Conservation (phyloP, 2,888 invertebrate genomes). For the Drosophila mimica region DNA sequence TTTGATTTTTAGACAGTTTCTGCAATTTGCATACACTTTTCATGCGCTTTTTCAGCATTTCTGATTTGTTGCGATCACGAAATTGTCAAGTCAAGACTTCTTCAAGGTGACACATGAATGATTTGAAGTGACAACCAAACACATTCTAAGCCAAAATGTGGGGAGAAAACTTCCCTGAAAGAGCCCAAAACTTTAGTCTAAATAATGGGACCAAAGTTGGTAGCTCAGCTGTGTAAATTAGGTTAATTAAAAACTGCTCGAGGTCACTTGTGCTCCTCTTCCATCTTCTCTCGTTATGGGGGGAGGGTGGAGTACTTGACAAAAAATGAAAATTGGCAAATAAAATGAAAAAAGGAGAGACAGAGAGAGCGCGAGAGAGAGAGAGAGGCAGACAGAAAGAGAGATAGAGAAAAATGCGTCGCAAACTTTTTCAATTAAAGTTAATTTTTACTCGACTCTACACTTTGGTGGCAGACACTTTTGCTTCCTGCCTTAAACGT, state of each 20-base stretch:
- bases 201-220: constrained; percentile 55
- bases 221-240: constrained; percentile 70
- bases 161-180: not conserved
- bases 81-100: constrained; percentile 13
- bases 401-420: constrained; percentile 46
- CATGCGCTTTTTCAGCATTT: not conserved
- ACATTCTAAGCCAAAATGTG: not conserved
- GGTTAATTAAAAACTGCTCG: constrained; percentile 80
- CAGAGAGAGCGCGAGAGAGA: constrained; percentile 1
- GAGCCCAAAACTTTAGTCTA: constrained; percentile 38
- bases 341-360: constrained; percentile 13
- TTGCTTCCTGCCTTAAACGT: constrained; percentile 51
- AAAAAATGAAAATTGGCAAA: constrained; percentile 28
- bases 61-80: constrained; percentile 23
- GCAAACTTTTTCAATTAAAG: constrained; percentile 80
- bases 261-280: constrained; percentile 49
- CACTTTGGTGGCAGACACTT: not conserved
- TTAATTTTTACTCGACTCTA: constrained; percentile 61
- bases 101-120: constrained; percentile 40
- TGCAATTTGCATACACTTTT: not conserved
- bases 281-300: constrained; percentile 16
- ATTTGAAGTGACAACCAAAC: constrained; percentile 35
- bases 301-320: not conserved
- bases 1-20: not conserved
- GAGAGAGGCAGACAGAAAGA: not conserved